Conservation (phyloP, 2,113 vertebrate genomes). For the Eidolon helvum region DNA sequence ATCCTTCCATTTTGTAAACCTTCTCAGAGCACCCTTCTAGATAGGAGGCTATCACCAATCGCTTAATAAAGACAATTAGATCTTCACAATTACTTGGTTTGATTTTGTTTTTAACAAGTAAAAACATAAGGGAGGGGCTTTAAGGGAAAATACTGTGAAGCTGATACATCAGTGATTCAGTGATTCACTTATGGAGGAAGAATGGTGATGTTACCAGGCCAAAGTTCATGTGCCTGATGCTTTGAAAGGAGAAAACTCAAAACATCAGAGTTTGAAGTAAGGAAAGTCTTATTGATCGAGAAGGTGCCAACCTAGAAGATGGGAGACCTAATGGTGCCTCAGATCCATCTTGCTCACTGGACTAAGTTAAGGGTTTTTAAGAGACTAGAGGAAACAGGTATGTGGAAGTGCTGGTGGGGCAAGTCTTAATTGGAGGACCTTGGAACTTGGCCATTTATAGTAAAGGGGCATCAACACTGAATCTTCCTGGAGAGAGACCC, state of each 20-base stretch:
- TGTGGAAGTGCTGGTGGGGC: not conserved
- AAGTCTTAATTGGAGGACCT: not conserved
- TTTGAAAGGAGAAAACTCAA: not conserved
- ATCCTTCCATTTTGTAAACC: too few species aligned
- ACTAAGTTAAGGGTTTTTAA: not conserved
- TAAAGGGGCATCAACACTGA: not conserved
- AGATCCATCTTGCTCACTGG: not conserved
- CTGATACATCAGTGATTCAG: not conserved
- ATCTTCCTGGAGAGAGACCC: not conserved
- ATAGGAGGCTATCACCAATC: too few species aligned
- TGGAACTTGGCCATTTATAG: not conserved
- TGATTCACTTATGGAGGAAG: not conserved
- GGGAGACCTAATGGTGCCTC: not conserved
- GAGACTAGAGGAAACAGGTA: not conserved
- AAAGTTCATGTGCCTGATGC: not conserved
- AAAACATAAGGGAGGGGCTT: not conserved
- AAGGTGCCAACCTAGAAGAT: not conserved
- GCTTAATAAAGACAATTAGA: too few species aligned
- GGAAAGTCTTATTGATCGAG: too few species aligned
- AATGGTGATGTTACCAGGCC: too few species aligned
- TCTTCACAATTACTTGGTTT: too few species aligned
- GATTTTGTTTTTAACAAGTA: too few species aligned
- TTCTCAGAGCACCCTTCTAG: too few species aligned
- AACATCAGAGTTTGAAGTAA: too few species aligned
- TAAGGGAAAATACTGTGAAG: not conserved